Evolutionary conservation across 1,140 invertebrate species (phyloP).

Genomic region (Euwallacea similis): DNA sequence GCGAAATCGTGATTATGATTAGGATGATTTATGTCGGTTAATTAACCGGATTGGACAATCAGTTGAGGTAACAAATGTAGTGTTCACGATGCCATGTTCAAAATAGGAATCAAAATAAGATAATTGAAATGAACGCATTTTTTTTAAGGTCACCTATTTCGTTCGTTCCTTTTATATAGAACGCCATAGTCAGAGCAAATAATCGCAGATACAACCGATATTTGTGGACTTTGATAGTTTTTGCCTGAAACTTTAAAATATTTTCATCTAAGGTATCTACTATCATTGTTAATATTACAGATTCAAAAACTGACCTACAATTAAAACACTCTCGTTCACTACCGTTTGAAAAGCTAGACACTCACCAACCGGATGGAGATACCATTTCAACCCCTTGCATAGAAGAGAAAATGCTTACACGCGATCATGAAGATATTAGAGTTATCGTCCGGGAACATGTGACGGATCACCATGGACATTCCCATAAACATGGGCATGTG

Average conservation of each 20-base stretch:
- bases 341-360: conserved; percentile 42
- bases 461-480: conserved; percentile 83
- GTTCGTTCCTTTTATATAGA: too few relatives aligned
- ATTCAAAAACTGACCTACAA: conserved; percentile 40
- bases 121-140: too few relatives aligned
- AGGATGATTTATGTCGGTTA: too few relatives aligned
- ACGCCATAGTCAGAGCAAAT: too few relatives aligned
- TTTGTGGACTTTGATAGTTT: too few relatives aligned
- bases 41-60: too few relatives aligned
- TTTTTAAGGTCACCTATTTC: too few relatives aligned
- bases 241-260: conserved; percentile 3
- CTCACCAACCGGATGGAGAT: conserved; percentile 47
- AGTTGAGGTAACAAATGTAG: too few relatives aligned
- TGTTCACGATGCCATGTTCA: too few relatives aligned
- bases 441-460: conserved; percentile 68
- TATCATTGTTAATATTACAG: background rate
- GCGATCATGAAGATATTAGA: conserved; percentile 45
- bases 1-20: too few relatives aligned
- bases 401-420: conserved; percentile 48
- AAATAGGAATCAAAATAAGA: too few relatives aligned
- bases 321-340: conserved; percentile 36
- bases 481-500: conserved; percentile 82
- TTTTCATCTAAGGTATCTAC: background rate
- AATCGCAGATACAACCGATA: too few relatives aligned
- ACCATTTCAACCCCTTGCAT: conserved; percentile 44